Percentiles rank a stretch among this genome's conserved stretches.
These are phyloP conservation scores for Muricea muricata DNA, from an alignment of 92 coral and sea anemone genomes.

Conservation along the genomic window DNA sequence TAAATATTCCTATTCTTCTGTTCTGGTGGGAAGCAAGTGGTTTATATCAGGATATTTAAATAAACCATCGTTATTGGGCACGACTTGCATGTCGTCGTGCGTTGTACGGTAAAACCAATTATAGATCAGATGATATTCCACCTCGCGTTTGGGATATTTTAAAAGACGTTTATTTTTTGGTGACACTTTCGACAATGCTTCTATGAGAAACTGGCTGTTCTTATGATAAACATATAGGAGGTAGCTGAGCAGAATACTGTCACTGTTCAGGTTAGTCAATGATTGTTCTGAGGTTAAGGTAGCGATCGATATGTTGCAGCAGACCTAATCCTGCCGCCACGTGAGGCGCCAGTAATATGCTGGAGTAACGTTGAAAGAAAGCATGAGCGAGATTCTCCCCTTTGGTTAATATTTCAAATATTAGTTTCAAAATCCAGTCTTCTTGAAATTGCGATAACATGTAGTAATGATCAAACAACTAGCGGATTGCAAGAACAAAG, in stretches of 20 bases:
- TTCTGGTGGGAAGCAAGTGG: neutral
- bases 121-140: conserved; percentile 62
- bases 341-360: conserved; percentile 45
- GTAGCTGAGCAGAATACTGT: conserved; percentile 73
- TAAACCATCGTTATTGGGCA: neutral
- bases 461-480: no score
- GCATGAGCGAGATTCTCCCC: neutral
- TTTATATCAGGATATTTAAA: neutral
- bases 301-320: conserved; percentile 49
- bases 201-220: neutral
- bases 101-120: conserved; percentile 48
- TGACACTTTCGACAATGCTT: conserved; percentile 25
- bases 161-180: conserved; percentile 45
- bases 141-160: conserved; percentile 55
- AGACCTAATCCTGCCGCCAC: conserved; percentile 80
- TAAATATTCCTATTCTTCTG: neutral
- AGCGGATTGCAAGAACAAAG: neutral
- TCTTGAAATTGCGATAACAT: no score
- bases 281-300: conserved; percentile 26
- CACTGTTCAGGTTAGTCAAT: conserved; percentile 63
- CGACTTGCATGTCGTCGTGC: neutral
- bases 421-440: no score
- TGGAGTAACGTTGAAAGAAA: neutral
- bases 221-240: conserved; percentile 41
- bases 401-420: no score